Conservation (phyloP, 2,797 vertebrate genomes). For the Phataginus tetradactyla region DNA sequence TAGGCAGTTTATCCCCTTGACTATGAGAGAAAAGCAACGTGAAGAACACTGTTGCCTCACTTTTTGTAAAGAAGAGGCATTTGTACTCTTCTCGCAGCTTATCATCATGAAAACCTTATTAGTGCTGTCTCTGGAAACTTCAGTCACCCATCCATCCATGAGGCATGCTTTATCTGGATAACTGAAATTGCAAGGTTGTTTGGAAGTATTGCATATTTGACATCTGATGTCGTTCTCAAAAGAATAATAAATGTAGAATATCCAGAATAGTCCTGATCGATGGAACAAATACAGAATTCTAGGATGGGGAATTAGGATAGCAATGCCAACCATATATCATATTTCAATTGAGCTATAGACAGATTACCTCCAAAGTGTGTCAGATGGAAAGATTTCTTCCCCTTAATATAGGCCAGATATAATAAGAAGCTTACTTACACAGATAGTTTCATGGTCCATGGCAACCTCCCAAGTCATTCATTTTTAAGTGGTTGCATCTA, state of each 20-base stretch:
- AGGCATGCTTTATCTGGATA: constrained; percentile 52
- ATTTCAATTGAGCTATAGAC: constrained; percentile 57
- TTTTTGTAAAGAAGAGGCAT: constrained; percentile 30
- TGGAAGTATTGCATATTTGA: constrained; percentile 56
- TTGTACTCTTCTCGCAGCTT: constrained; percentile 15
- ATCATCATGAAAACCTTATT: constrained; percentile 43
- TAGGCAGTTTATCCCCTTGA: neutral
- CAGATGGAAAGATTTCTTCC: constrained; percentile 65
- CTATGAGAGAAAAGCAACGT: neutral
- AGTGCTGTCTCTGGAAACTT: constrained; percentile 30
- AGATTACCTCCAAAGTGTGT: constrained; percentile 70
- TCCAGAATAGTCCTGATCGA: constrained; percentile 45
- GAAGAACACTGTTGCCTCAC: neutral
- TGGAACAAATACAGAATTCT: constrained; percentile 61
- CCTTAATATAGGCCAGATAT: constrained; percentile 60
- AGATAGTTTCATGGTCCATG: constrained; percentile 49
- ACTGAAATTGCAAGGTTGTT: constrained; percentile 42
- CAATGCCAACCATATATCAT: constrained; percentile 8
- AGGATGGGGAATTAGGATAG: constrained; percentile 42
- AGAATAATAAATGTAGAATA: constrained; percentile 52
- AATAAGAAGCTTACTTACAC: constrained; percentile 61
- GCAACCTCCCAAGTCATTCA: constrained; percentile 69
- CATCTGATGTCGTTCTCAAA: constrained; percentile 64
- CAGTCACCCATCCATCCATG: neutral
- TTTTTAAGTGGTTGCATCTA: constrained; percentile 71